Conservation (phyloP, 2,888 invertebrate species). For the Antitype chi region DNA sequence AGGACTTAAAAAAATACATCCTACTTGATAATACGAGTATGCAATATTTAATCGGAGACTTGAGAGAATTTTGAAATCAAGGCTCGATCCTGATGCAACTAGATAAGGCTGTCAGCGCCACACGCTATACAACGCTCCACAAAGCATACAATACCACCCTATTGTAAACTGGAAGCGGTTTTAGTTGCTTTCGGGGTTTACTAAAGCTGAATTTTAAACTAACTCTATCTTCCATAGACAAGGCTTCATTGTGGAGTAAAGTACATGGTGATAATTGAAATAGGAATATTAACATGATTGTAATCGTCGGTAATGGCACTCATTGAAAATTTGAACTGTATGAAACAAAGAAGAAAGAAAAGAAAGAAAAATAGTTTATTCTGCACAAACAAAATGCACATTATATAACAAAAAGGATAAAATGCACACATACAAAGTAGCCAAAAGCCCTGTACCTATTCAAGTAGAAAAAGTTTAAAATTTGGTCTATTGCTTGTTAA, state of each 20-base stretch:
- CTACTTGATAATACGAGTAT: background rate
- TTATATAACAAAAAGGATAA: too few species aligned
- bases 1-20: too few species aligned
- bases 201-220: constrained; percentile 32
- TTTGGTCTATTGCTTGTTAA: too few species aligned
- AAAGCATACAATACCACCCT: constrained; percentile 23
- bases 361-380: too few species aligned
- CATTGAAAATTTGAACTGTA: background rate
- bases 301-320: background rate
- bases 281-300: background rate
- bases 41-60: background rate
- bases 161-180: constrained; percentile 32
- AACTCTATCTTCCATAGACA: constrained; percentile 12
- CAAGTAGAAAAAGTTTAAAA: too few species aligned
- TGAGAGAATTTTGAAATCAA: background rate
- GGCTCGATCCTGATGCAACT: background rate
- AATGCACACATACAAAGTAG: too few species aligned
- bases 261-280: constrained; percentile 2
- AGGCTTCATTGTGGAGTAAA: constrained; percentile 18
- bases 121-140: constrained; percentile 7
- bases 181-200: constrained; percentile 7
- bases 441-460: too few species aligned
- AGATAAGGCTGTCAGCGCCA: constrained; percentile 11
- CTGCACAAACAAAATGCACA: too few species aligned
- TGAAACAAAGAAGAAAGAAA: background rate